Evolutionary conservation across 1,140 invertebrate species (phyloP).

Genomic region (Drepana arcuata): DNA sequence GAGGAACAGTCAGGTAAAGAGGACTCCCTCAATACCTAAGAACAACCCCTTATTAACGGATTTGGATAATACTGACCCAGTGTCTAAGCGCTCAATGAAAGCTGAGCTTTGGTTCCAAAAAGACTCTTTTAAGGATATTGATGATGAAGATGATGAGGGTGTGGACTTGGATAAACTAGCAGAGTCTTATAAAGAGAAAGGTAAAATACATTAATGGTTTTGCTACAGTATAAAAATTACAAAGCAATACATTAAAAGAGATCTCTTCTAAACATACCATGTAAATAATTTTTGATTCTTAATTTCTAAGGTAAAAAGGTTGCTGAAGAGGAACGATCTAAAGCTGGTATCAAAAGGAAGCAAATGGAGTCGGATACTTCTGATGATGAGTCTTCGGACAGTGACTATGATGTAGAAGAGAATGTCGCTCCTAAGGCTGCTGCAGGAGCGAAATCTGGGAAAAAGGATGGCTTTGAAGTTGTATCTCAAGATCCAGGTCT

Average conservation of each 20-base stretch:
- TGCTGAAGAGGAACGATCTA: constrained; percentile 26
- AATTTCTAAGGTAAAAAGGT: constrained; percentile 57
- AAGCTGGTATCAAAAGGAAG: constrained; percentile 41
- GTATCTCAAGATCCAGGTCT: constrained; percentile 75
- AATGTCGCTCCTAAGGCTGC: constrained; percentile 29
- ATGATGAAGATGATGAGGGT: constrained; percentile 88
- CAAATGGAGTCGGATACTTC: constrained; percentile 43
- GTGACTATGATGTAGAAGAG: constrained; percentile 77
- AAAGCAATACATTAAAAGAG: no score
- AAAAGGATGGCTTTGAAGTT: constrained; percentile 78
- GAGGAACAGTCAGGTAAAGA: constrained; percentile 51
- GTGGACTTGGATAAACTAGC: constrained; percentile 87
- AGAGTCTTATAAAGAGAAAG: constrained; percentile 81
- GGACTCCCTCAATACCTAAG: constrained; percentile 43
- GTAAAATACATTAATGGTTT: constrained; percentile 36
- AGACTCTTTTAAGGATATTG: constrained; percentile 88
- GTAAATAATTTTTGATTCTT: no score
- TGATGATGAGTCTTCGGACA: constrained; percentile 69
- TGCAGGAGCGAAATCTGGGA: constrained; percentile 30
- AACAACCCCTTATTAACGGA: constrained; percentile 89
- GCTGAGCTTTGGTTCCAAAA: constrained; percentile 93
- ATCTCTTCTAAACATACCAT: no score
- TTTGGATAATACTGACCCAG: constrained; percentile 82
- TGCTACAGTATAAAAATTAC: not conserved
- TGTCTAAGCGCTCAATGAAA: constrained; percentile 80